Conservation (phyloP, 2,888 invertebrate genomes). For the Caenorhabditis becei region DNA sequence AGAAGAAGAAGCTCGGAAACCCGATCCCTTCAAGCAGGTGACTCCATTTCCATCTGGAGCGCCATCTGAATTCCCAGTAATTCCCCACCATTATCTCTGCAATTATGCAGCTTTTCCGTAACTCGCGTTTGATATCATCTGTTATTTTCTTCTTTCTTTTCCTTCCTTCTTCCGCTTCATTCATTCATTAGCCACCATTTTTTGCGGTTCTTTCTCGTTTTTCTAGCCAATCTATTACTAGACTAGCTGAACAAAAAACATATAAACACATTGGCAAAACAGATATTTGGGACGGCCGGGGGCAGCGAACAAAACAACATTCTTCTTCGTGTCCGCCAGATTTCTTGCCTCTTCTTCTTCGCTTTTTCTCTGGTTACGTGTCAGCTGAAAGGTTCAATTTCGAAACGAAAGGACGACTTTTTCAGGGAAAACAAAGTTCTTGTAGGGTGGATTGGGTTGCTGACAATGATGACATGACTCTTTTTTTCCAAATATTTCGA, state of each 20-base stretch:
- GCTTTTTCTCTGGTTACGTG: not conserved
- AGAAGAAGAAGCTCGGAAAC: no score
- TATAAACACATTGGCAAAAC: conserved; percentile 8
- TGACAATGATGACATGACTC: no score
- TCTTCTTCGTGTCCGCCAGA: not conserved
- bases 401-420: not conserved
- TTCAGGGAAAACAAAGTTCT: not conserved
- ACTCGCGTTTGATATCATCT: not conserved
- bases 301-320: not conserved
- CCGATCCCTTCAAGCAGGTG: no score
- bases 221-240: not conserved
- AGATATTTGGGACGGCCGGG: not conserved
- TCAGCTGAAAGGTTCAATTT: not conserved
- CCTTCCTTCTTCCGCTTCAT: conserved; percentile 10
- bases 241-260: conserved; percentile 14
- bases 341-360: not conserved
- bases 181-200: conserved; percentile 10
- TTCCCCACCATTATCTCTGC: no score
- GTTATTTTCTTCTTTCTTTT: not conserved
- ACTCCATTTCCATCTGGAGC: no score
- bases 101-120: no score
- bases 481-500: no score
- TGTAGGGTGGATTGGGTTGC: no score
- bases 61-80: no score
- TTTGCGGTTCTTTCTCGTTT: not conserved